Evolutionary conservation across 2,888 invertebrate genomes (phyloP).

Genomic region (Tortrix viridana): DNA sequence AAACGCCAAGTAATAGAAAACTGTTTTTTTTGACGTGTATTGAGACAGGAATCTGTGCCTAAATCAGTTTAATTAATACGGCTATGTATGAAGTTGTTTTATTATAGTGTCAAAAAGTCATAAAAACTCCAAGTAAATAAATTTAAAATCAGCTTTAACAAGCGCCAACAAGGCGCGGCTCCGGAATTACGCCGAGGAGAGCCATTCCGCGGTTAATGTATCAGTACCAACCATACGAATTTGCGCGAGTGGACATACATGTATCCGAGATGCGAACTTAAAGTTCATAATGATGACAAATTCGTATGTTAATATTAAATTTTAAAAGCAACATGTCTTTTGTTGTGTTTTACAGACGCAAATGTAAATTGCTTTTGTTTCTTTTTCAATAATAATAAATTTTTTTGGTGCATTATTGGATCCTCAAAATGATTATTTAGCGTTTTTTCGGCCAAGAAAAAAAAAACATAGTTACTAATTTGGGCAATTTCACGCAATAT

Average conservation of each 20-base stretch:
- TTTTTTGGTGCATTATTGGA: too few species aligned
- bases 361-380: too few species aligned
- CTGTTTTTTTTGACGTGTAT: too few species aligned
- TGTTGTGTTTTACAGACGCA: too few species aligned
- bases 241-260: constrained; percentile 12
- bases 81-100: constrained; percentile 25
- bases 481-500: not conserved
- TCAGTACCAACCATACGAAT: constrained; percentile 27
- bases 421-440: too few species aligned
- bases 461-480: not conserved
- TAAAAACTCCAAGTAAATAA: constrained; percentile 39
- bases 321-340: too few species aligned
- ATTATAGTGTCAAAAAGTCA: constrained; percentile 30
- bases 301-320: too few species aligned
- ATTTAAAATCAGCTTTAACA: constrained; percentile 39
- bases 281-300: not conserved
- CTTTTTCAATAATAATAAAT: too few species aligned
- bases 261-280: not conserved
- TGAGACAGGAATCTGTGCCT: too few species aligned
- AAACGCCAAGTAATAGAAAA: too few species aligned
- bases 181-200: constrained; percentile 37
- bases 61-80: too few species aligned
- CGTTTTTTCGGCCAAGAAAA: not conserved
- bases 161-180: constrained; percentile 34
- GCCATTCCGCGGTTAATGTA: constrained; percentile 32